These are phyloP conservation scores for Tachysurus fulvidraco DNA, from an alignment of 2,113 vertebrate species.

Conservation along the genomic window DNA sequence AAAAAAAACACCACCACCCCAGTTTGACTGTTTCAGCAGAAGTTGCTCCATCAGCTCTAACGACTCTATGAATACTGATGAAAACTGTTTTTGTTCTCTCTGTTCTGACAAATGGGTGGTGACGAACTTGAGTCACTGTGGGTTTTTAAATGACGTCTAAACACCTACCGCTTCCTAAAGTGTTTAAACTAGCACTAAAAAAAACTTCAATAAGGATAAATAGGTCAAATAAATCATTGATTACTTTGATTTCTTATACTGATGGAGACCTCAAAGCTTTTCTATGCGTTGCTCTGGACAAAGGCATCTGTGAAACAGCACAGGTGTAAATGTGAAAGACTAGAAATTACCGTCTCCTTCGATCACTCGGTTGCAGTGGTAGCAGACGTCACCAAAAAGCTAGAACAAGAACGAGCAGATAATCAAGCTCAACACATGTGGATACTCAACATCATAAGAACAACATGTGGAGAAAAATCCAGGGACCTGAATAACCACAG, in stretches of 20 bases:
- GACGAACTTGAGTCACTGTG: too few relatives aligned
- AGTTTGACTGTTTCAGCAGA: neutral
- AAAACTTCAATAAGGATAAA: too few relatives aligned
- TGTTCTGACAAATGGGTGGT: too few relatives aligned
- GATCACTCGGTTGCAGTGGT: conserved; percentile 98
- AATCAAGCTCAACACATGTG: neutral
- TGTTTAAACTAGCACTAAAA: too few relatives aligned
- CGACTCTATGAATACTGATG: neutral
- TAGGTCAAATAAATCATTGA: too few relatives aligned
- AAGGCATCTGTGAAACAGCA: too few relatives aligned
- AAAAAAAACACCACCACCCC: neutral
- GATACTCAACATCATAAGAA: neutral
- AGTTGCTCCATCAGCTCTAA: neutral
- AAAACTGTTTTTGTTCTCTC: neutral
- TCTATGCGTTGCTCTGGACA: too few relatives aligned
- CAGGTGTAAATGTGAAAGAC: too few relatives aligned
- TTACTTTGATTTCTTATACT: too few relatives aligned
- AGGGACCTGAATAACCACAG: neutral
- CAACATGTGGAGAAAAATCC: neutral
- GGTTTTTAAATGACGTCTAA: too few relatives aligned
- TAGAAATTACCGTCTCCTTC: conserved; percentile 91
- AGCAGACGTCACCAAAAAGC: conserved; percentile 98
- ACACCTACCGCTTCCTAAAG: too few relatives aligned
- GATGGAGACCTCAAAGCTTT: too few relatives aligned
- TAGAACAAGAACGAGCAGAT: conserved; percentile 52